A percentile compares a stretch with the other conserved stretches of the same genome.
Evolutionary conservation across 53 echinoderm and acorn worm species (phyloP).

Genomic region (Temnopleurus reevesii): DNA sequence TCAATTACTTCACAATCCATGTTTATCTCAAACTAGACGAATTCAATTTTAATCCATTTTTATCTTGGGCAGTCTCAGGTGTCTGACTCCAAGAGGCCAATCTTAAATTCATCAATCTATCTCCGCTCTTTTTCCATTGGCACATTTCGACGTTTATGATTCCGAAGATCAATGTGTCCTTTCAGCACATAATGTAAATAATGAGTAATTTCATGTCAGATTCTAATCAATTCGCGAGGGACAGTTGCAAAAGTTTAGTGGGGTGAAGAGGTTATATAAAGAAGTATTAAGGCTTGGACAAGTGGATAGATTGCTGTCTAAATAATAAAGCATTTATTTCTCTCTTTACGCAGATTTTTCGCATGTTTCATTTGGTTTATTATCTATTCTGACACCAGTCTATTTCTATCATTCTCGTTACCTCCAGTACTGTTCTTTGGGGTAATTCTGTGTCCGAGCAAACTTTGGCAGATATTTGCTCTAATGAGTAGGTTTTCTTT

Average conservation of each 20-base stretch:
- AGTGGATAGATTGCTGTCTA: neutral
- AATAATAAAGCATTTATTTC: neutral
- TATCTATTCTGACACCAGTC: neutral
- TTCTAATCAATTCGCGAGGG: neutral
- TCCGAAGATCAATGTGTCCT: conserved; percentile 5
- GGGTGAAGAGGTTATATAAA: neutral
- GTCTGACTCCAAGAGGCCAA: neutral
- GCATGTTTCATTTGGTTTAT: neutral
- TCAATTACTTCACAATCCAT: no score
- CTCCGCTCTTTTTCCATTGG: neutral
- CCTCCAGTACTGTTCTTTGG: no score
- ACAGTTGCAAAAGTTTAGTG: neutral
- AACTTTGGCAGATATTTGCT: no score
- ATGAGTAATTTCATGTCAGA: neutral
- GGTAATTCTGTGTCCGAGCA: no score
- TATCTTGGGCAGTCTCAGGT: neutral
- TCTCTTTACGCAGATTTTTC: neutral
- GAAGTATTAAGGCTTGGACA: neutral
- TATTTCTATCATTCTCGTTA: neutral
- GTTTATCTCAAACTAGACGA: no score
- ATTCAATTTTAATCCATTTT: no score
- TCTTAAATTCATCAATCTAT: conserved; percentile 11
- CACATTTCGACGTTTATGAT: neutral
- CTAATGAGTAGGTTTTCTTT: no score
- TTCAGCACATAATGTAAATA: conserved; percentile 31